Conservation (phyloP, 1,140 invertebrate genomes). For the Drosophila miranda region DNA sequence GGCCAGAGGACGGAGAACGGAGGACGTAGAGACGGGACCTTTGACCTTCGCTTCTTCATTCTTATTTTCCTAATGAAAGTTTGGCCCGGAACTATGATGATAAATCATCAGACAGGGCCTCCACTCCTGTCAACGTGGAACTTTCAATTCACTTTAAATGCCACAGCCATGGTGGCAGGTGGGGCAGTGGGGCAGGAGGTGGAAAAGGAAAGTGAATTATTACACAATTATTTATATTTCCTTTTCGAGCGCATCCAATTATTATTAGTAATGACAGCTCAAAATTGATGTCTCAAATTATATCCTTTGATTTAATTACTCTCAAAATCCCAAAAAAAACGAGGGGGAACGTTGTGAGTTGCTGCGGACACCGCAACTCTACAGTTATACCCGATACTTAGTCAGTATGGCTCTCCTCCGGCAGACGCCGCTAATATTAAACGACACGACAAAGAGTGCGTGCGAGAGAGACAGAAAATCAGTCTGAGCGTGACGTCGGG, state of each 20-base stretch:
- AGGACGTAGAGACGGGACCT: constrained; percentile 1
- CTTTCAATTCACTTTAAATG: constrained; percentile 73
- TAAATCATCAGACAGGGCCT: constrained; percentile 62
- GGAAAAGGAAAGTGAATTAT: constrained; percentile 39
- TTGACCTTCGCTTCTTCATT: constrained; percentile 25
- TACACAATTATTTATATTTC: constrained; percentile 16
- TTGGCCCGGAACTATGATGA: constrained; percentile 53
- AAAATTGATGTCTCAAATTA: too few relatives aligned
- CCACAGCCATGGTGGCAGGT: background rate
- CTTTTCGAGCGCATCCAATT: constrained; percentile 16
- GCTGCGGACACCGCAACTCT: too few relatives aligned
- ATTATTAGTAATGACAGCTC: constrained; percentile 2
- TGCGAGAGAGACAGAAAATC: too few relatives aligned
- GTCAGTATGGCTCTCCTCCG: too few relatives aligned
- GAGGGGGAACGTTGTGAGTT: too few relatives aligned
- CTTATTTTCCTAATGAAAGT: constrained; percentile 49
- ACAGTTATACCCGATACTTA: too few relatives aligned
- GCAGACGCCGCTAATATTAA: too few relatives aligned
- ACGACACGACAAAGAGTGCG: too few relatives aligned
- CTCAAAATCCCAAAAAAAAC: too few relatives aligned
- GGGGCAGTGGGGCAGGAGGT: background rate
- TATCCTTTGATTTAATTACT: too few relatives aligned
- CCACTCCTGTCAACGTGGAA: constrained; percentile 30
- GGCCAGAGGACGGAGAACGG: background rate
- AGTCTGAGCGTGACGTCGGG: too few relatives aligned